phyloP scores from a whole-genome alignment of 2,888 invertebrate genomes.

The Ptycholaimellus sp. region DNA sequence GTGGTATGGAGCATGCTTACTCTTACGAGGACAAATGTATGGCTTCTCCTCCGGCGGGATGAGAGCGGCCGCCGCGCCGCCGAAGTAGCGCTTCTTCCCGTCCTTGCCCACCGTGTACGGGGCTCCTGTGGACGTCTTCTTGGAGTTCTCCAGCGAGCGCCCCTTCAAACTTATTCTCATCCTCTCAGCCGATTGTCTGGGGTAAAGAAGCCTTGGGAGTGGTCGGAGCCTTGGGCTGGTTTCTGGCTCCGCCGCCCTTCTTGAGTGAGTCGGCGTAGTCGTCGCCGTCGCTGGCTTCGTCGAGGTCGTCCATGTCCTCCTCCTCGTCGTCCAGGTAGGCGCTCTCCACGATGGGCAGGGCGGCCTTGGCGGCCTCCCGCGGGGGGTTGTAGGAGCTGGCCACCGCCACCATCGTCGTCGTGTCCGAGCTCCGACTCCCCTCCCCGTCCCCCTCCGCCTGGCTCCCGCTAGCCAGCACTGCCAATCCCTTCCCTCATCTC shows the following conservation, averaged over 20 bases:
- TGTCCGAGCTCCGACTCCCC: constrained; percentile 11
- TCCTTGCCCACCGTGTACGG: not conserved
- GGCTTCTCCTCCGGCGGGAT: constrained; percentile 4
- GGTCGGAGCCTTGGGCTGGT: no score
- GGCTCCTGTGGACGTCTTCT: no score
- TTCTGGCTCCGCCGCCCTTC: constrained; percentile 2
- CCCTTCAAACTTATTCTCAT: not conserved
- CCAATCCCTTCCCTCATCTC: no score
- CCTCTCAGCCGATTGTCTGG: not conserved
- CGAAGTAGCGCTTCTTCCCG: constrained; percentile 1
- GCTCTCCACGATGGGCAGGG: not conserved
- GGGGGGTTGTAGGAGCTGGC: no score
- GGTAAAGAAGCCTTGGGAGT: not conserved
- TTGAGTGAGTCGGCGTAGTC: not conserved
- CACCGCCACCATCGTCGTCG: constrained; percentile 19
- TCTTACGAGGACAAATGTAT: constrained; percentile 5
- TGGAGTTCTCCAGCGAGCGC: no score
- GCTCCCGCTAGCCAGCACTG: no score
- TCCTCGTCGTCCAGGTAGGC: not conserved
- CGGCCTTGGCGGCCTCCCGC: constrained; percentile 10
- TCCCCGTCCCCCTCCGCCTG: constrained; percentile 9
- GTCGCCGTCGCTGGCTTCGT: constrained; percentile 1
- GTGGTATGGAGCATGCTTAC: no score
- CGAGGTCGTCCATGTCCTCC: not conserved
- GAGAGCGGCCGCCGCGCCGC: not conserved